Percentiles rank a stretch among this genome's conserved stretches.
Evolutionary conservation across 1,140 invertebrate species (phyloP).

Genomic region (Proales similis): DNA sequence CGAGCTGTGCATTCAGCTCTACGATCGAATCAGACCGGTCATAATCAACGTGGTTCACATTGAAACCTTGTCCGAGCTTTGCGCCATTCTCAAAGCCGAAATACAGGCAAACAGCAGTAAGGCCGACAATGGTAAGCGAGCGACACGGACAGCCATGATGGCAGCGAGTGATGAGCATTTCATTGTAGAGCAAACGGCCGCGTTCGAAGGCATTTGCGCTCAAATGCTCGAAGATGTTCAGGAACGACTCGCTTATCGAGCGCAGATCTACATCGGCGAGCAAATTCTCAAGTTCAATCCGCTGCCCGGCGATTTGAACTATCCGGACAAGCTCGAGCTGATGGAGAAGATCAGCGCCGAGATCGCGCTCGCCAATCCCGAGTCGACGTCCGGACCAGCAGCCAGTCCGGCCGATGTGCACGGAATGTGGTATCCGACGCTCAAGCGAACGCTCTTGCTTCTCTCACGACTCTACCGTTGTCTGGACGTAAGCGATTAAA

Average conservation of each 20-base stretch:
- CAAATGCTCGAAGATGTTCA: conserved; percentile 91
- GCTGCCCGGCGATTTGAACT: conserved; percentile 86
- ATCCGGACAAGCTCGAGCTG: conserved; percentile 93
- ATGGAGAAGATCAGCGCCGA: conserved; percentile 58
- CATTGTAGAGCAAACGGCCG: conserved; percentile 51
- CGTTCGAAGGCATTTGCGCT: conserved; percentile 72
- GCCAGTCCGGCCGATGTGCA: conserved; percentile 74
- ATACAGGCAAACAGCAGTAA: conserved; percentile 89
- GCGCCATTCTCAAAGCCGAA: conserved; percentile 80
- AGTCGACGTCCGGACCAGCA: conserved; percentile 5
- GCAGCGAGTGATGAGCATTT: not conserved
- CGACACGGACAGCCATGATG: not conserved
- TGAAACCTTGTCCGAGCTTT: conserved; percentile 91
- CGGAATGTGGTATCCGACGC: conserved; percentile 99
- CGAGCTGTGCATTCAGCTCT: conserved; percentile 75
- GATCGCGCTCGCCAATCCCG: conserved; percentile 7
- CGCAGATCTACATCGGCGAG: conserved; percentile 82
- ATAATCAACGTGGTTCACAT: conserved; percentile 95
- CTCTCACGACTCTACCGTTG: conserved; percentile 88
- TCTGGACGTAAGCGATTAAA: conserved; percentile 64
- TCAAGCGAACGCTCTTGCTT: conserved; percentile 83
- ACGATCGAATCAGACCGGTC: conserved; percentile 84
- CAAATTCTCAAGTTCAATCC: conserved; percentile 77
- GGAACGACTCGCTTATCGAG: conserved; percentile 87
- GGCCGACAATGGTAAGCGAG: conserved; percentile 41